Evolutionary conservation across 2,113 vertebrate species (phyloP), one percentile per base, ranked within the genome.

Genomic region (Aldabrachelys gigantea): DNA sequence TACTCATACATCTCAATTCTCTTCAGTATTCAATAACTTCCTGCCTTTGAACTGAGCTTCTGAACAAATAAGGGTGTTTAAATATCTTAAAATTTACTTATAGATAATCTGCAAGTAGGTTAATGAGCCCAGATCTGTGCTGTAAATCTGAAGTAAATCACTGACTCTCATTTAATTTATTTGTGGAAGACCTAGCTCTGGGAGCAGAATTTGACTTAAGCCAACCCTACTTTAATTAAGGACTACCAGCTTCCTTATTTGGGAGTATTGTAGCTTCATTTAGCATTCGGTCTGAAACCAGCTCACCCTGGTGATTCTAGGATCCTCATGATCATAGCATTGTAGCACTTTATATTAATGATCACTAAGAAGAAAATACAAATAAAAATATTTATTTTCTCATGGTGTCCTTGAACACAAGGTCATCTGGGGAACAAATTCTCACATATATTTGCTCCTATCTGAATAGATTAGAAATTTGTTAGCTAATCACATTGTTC

Each of bases 401-500:
- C 75, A 41, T 13, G 47, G 21, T 88, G 88, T 83, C 27, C 89
- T 89, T 93, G 81, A 93, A 83, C 50, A 90, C 31, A 65, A 65
- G 88, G 53, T 96, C 91, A 89, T n/a, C 47, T 91, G 83, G 50
- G 88, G 3, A 84, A 59, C 35, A 41, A 41, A 17, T 82, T 96
- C 35, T 81, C 41, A 91, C 91, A 85, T 50, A 19, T 47, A 29
- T 59, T 89, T 97, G 92, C 95, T 90, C 69, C 89, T 86, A 52
- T 84, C 52, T 59, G 76, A 80, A 85, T 87, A 82, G 31, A 53
- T 69, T 93, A 53, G 85, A 89, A 97, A 95, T 44, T 82, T 89
- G 52, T 97, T 87, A 88, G 29, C 86, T 89, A 56, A 89, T 96
- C 24, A 44, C 72, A 76, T 84, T 89, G 41, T 95, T 95, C 80